These are phyloP conservation scores for Microcebus murinus DNA, from an alignment of 2,113 vertebrate species.

Conservation along the genomic window DNA sequence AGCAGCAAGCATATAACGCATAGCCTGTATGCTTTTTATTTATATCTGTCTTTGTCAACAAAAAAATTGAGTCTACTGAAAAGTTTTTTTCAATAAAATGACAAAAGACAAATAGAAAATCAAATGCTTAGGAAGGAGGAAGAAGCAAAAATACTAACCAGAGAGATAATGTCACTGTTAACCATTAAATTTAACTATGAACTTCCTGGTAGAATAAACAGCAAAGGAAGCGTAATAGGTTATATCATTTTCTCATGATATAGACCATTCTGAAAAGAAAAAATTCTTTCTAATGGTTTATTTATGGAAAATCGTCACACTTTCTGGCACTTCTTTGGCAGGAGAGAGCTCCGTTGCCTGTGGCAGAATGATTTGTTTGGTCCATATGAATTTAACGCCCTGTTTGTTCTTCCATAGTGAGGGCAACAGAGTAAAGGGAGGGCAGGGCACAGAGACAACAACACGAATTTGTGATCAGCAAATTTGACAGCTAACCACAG, in stretches of 20 bases:
- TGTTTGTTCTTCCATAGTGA: neutral
- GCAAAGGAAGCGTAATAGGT: neutral
- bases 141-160: neutral
- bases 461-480: neutral
- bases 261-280: neutral
- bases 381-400: accelerated
- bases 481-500: neutral
- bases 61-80: neutral
- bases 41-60: neutral
- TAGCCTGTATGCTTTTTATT: neutral
- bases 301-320: neutral
- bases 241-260: neutral
- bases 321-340: neutral
- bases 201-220: neutral
- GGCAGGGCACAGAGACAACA: neutral
- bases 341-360: accelerated
- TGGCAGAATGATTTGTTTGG: no score
- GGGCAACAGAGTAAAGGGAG: no score
- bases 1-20: neutral
- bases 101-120: neutral
- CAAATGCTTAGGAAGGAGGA: neutral
- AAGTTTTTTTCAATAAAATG: neutral
- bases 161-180: accelerated
- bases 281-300: neutral
- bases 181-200: neutral